phyloP scores from a whole-genome alignment of 2,113 vertebrate species.

The Sorex fumeus region DNA sequence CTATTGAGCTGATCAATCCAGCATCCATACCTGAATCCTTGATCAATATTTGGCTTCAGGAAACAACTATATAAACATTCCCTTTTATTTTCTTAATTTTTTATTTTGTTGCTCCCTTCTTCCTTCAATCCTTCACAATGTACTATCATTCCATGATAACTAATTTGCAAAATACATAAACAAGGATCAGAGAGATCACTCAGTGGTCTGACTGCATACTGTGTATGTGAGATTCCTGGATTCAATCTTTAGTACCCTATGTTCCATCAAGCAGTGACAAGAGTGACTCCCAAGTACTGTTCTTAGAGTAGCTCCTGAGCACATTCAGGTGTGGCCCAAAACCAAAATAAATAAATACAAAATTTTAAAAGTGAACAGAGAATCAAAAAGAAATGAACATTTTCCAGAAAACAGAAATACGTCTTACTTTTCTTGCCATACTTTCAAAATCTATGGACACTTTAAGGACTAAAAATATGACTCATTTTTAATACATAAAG shows the following conservation, averaged over 20 bases:
- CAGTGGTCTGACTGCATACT: too few relatives aligned
- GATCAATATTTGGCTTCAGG: conserved; percentile 1
- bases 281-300: too few relatives aligned
- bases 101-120: background rate
- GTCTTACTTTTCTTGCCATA: conserved; percentile 1
- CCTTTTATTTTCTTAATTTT: background rate
- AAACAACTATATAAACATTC: background rate
- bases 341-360: too few relatives aligned
- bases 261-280: too few relatives aligned
- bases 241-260: too few relatives aligned
- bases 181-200: background rate
- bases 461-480: background rate
- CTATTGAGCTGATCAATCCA: background rate
- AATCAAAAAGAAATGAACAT: background rate
- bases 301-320: too few relatives aligned
- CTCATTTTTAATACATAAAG: background rate
- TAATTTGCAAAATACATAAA: background rate
- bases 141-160: background rate
- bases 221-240: too few relatives aligned
- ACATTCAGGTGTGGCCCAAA: too few relatives aligned
- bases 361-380: background rate
- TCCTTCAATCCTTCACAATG: background rate
- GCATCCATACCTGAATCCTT: background rate
- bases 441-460: conserved; percentile 7
- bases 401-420: conserved; percentile 14